Base-by-base conservation (phyloP, 1,140 invertebrate genomes). In the Drosophila mayri region DNA sequence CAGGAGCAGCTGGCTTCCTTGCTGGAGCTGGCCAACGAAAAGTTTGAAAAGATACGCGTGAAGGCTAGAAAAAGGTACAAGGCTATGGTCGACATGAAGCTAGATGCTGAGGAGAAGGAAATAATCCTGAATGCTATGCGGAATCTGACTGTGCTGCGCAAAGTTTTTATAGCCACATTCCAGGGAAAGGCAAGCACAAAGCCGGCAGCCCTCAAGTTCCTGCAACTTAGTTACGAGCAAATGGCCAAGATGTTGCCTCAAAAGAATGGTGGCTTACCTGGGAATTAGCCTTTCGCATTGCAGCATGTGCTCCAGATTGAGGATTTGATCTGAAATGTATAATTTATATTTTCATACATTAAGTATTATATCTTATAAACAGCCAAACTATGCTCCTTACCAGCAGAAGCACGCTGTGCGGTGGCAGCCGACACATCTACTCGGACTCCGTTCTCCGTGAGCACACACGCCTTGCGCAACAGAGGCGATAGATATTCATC, bases 281-380 rank as follows among this genome's bases (percentile, higher is more conserved):
- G 91, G 84, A 49, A 90, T 87, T n/a, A 84, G 59, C 12, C 87
- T 78, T 57, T 92, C 91, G 20, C 81, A 84, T 61, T 91, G 84
- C 30, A 90, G 41, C 68, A 92, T 73, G 61, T 92, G 77, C 63
- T 92, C 91, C 47, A 91, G 75, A 61, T 79, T 92, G 30, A 87
- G 68, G 11, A 91, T 80, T 83, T 86, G 87, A 90, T 92, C 91
- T 92, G 76, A 18, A 63, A 47, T 11, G 18, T 11, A 32, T 61
- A 20, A 40, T 18, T 12, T 40, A 67, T 40, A 35, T 35, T 47
- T 38, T 46, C 25, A 9, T 8, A 11, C n/a, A 35, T 20, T 16
- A 25, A 4, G 32, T 12, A 41, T 10, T 6, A 47, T 14, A 18
- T 32, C 3, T 35, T 12, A 0, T 9, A 1, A 50, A 18, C 25